A percentile compares a stretch with the other conserved stretches of the same genome.
Evolutionary conservation across 2,888 invertebrate genomes (phyloP).

Genomic region (Hymenopus coronatus): DNA sequence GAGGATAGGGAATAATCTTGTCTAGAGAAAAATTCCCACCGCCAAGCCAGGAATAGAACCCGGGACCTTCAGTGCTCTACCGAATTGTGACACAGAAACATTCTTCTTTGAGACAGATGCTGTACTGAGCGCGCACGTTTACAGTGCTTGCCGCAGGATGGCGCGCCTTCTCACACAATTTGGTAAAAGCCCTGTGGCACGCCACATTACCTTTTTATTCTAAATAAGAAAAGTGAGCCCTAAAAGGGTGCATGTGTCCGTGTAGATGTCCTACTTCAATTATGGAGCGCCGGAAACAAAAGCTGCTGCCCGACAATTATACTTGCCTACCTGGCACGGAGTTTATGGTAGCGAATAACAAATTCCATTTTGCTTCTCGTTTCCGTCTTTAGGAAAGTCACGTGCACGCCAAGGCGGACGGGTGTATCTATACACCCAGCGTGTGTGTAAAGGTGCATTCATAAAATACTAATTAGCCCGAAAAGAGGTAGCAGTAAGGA

Average conservation of each 20-base stretch:
- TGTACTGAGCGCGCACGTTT: too few relatives aligned
- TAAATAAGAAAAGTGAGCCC: neutral
- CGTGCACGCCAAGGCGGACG: neutral
- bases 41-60: too few relatives aligned
- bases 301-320: neutral
- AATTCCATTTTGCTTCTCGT: constrained; percentile 10
- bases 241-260: neutral
- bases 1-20: too few relatives aligned
- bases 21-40: too few relatives aligned
- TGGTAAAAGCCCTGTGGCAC: neutral
- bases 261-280: neutral
- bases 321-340: neutral
- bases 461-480: constrained; percentile 32
- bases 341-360: neutral
- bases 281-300: neutral
- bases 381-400: constrained; percentile 1
- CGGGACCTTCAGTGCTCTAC: too few relatives aligned
- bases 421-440: neutral
- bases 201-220: neutral
- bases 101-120: too few relatives aligned
- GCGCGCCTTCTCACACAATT: neutral
- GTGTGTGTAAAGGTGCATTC: constrained; percentile 27
- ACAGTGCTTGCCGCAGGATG: too few relatives aligned
- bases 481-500: constrained; percentile 23
- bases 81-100: too few relatives aligned